Evolutionary conservation across 2,888 invertebrate genomes (phyloP).

Genomic region (Ceramica pisi): DNA sequence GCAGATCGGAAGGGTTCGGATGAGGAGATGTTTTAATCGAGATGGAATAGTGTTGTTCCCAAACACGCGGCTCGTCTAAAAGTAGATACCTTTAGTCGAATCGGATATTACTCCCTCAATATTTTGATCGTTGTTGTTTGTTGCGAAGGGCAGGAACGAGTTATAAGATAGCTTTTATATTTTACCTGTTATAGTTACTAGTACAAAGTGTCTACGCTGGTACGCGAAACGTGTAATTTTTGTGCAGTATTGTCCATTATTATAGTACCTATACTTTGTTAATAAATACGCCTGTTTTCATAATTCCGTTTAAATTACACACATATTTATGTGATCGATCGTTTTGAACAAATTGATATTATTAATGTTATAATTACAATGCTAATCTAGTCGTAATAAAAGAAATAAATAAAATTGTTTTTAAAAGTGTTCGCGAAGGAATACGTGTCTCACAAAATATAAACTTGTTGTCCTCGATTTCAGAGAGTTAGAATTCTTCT

Average conservation of each 20-base stretch:
- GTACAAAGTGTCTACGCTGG: constrained; percentile 81
- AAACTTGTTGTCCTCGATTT: constrained; percentile 84
- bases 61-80: constrained; percentile 72
- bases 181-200: constrained; percentile 84
- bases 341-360: constrained; percentile 79
- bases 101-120: constrained; percentile 78
- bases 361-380: constrained; percentile 80
- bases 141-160: constrained; percentile 80
- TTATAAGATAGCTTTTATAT: constrained; percentile 85
- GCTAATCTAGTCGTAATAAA: constrained; percentile 78
- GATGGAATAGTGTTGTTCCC: constrained; percentile 60
- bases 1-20: constrained; percentile 25
- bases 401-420: constrained; percentile 72
- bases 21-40: constrained; percentile 38
- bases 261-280: constrained; percentile 64
- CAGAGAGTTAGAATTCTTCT: constrained; percentile 87
- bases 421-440: constrained; percentile 74
- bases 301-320: constrained; percentile 70
- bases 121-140: constrained; percentile 82
- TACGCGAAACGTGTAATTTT: constrained; percentile 71
- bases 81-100: constrained; percentile 76
- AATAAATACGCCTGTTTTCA: constrained; percentile 69
- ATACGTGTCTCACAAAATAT: constrained; percentile 78
- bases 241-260: constrained; percentile 74
- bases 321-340: constrained; percentile 70